Percentiles rank a stretch among this genome's conserved stretches.
These are phyloP conservation scores for Alcis repandata DNA, from an alignment of 2,888 invertebrate genomes.

Conservation along the genomic window DNA sequence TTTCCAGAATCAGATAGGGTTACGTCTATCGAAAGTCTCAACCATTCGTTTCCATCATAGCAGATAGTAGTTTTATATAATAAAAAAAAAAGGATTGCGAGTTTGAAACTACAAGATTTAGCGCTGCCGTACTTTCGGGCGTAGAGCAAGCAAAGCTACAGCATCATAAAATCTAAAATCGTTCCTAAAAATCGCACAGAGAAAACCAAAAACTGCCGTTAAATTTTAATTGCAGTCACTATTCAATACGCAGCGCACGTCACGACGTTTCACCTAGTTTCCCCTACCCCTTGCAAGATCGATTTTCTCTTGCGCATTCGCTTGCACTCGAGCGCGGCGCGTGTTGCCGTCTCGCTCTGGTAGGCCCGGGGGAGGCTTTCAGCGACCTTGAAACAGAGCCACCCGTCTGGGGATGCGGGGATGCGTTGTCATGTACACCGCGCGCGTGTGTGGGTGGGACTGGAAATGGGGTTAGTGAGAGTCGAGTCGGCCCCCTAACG, in stretches of 20 bases:
- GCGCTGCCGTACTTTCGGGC: neutral
- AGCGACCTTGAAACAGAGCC: conserved; percentile 83
- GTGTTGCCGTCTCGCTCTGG: conserved; percentile 68
- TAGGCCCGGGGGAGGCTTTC: conserved; percentile 63
- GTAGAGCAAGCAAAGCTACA: neutral
- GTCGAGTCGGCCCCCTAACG: conserved; percentile 63
- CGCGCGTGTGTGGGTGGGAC: conserved; percentile 50
- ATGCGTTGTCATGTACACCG: conserved; percentile 67
- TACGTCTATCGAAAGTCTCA: too few relatives aligned
- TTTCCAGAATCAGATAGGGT: too few relatives aligned
- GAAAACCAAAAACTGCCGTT: conserved; percentile 22
- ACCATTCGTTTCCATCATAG: too few relatives aligned
- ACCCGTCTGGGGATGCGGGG: conserved; percentile 70
- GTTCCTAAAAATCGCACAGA: conserved; percentile 7
- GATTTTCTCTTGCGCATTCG: conserved; percentile 83
- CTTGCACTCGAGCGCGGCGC: conserved; percentile 79
- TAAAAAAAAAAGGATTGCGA: too few relatives aligned
- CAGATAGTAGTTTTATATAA: too few relatives aligned
- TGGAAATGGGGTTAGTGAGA: conserved; percentile 76
- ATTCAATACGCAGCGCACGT: conserved; percentile 52
- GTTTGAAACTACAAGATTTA: too few relatives aligned
- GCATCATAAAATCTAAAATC: conserved; percentile 3
- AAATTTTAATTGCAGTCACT: conserved; percentile 59
- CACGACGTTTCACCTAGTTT: conserved; percentile 82
- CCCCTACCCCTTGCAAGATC: conserved; percentile 83